Base-by-base conservation (phyloP, 2,113 vertebrate genomes). In the Pelusios castaneus region DNA sequence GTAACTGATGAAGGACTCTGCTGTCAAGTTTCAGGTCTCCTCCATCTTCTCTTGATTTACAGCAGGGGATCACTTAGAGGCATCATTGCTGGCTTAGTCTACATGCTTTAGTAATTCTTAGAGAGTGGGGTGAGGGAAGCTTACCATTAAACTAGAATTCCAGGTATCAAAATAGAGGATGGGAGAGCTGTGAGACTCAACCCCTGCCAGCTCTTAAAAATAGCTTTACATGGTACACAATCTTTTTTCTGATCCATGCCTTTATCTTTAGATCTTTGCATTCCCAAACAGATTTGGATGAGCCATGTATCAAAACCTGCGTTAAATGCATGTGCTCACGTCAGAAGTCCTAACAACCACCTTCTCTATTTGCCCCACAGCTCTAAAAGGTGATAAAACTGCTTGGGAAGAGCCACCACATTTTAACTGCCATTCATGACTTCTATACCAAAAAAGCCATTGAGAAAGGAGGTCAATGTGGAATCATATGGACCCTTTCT, bases 31-130 rank as follows among this genome's bases (percentile, higher is more conserved):
- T 87, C 56, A 93, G 82, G 80, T 82, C 89, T 73, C 52, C 52
- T 75, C 73, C 41, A 70, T 45, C 85, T 95, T 85, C 56, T 73
- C 91, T 79, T 89, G 73, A 91, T 87, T 76, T 85, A 91, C 54
- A 91, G 52, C 54, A 91, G 81, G 22, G 38, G 43, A 70, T 80
- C 86, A 80, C n/a, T 91, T 87, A 76, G 84, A 56, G 90, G 63
- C 12, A 70, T 89, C 82, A 79, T 45, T 85, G 27, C 11, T 85
- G 27, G 7, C 86, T 90, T 90, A 56, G 87, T 41, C 54, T 85
- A 92, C 58, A 89, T 73, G 78, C 49, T 51, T 87, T 19, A 73
- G 76, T 10, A 85, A 76, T 77, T 85, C 89, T 82, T 34, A 91
- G 67, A 38, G 85, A 19, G 34, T 17, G 70, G 60, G 90, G 14